Evolutionary conservation across 92 coral and sea anemone genomes (phyloP).

Genomic region (Porites divaricata): DNA sequence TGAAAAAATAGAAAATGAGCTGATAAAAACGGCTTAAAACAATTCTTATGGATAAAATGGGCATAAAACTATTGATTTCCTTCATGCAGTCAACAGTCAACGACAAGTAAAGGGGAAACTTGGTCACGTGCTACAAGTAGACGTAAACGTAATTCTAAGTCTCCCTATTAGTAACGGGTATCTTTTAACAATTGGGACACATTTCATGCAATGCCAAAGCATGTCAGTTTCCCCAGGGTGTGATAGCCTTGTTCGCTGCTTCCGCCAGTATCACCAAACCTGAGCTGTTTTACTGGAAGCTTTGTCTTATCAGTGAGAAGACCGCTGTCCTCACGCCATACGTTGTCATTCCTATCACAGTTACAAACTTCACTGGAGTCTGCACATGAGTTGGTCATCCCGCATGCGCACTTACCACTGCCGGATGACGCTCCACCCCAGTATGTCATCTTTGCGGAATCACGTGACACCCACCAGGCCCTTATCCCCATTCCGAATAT

Average conservation of each 20-base stretch:
- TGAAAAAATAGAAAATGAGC: no score
- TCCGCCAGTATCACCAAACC: slow-evolving; percentile 40
- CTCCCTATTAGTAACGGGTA: no score
- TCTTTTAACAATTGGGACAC: no score
- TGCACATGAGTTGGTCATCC: slow-evolving; percentile 47
- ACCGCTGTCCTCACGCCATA: slow-evolving; percentile 47
- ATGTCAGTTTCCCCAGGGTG: slow-evolving; percentile 43
- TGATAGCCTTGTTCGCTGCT: slow-evolving; percentile 35
- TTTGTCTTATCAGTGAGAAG: slow-evolving; percentile 32
- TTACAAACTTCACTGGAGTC: slow-evolving; percentile 26
- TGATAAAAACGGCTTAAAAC: no score
- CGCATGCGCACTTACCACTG: slow-evolving; percentile 56
- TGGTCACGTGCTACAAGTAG: no score
- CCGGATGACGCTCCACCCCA: slow-evolving; percentile 31
- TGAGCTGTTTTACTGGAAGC: slow-evolving; percentile 47
- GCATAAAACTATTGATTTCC: no score
- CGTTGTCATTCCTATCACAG: slow-evolving; percentile 48
- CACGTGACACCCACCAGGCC: slow-evolving; percentile 36
- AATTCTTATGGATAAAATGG: no score
- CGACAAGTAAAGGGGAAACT: no score
- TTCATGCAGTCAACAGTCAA: no score
- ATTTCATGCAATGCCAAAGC: slow-evolving; percentile 15
- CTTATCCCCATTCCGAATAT: no score
- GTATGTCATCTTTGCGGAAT: neutral
- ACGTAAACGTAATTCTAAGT: no score